Conservation (phyloP, 2,113 vertebrate species). For the Odocoileus virginianus region DNA sequence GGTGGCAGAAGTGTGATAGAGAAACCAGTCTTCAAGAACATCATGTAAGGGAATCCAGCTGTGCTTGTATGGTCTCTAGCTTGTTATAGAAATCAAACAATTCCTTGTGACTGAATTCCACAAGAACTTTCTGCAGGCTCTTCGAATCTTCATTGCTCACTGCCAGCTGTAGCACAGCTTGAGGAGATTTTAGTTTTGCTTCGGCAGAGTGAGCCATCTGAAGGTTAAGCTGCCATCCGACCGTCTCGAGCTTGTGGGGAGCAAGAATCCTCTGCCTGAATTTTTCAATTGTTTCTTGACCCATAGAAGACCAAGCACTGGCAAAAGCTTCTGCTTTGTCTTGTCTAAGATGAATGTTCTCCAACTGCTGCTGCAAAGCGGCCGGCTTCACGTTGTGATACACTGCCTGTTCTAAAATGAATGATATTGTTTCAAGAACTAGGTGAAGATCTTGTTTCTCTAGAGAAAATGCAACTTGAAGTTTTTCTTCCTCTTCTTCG, state of each 20-base stretch:
- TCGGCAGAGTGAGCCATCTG: too few relatives aligned
- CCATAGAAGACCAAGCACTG: constrained; percentile 86
- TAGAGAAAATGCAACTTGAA: constrained; percentile 90
- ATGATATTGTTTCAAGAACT: constrained; percentile 90
- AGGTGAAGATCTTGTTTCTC: constrained; percentile 91
- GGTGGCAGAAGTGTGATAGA: constrained; percentile 70
- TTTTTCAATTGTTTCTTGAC: constrained; percentile 91
- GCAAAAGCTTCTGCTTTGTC: constrained; percentile 91
- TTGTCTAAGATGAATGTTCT: constrained; percentile 83
- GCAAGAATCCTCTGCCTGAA: constrained; percentile 90
- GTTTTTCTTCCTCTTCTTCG: constrained; percentile 95
- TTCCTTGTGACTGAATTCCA: constrained; percentile 94
- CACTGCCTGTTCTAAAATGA: constrained; percentile 94
- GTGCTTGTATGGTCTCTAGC: constrained; percentile 95
- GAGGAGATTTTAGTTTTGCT: too few relatives aligned
- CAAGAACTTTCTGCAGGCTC: constrained; percentile 89
- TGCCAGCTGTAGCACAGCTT: too few relatives aligned
- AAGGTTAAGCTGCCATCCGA: too few relatives aligned
- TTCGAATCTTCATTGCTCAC: too few relatives aligned
- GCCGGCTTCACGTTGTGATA: constrained; percentile 92
- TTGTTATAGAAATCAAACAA: constrained; percentile 97
- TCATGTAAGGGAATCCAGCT: constrained; percentile 98
- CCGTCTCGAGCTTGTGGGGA: constrained; percentile 94
- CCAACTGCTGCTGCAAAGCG: constrained; percentile 90
- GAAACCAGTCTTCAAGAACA: constrained; percentile 77